Percentiles rank a stretch among this genome's conserved stretches.
phyloP scores from a whole-genome alignment of 2,888 invertebrate genomes.

The Hylaea fasciaria region DNA sequence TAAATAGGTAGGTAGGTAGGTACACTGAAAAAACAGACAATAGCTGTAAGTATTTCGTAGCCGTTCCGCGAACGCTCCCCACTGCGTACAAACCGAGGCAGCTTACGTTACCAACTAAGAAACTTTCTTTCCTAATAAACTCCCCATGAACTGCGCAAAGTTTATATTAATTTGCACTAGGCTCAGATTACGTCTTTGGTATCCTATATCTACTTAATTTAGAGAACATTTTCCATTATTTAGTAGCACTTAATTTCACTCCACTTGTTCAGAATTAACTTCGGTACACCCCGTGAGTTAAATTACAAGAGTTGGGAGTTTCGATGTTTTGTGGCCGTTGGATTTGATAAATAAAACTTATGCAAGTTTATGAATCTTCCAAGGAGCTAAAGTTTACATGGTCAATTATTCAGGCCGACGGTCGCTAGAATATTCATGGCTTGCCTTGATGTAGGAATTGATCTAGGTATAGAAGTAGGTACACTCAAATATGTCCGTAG shows the following conservation, averaged over 20 bases:
- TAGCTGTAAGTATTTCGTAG: background rate
- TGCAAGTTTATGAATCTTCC: constrained; percentile 44
- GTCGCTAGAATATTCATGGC: constrained; percentile 30
- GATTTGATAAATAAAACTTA: constrained; percentile 47
- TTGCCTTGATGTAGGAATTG: constrained; percentile 11
- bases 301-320: constrained; percentile 44
- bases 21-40: too few species aligned
- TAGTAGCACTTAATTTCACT: constrained; percentile 46
- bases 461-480: background rate
- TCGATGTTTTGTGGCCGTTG: constrained; percentile 37
- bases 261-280: constrained; percentile 47
- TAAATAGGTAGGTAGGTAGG: too few species aligned
- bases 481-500: too few species aligned
- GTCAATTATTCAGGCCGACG: constrained; percentile 29
- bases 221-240: constrained; percentile 45
- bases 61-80: constrained; percentile 4
- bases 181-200: constrained; percentile 39
- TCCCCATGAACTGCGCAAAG: constrained; percentile 35
- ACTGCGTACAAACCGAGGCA: constrained; percentile 24
- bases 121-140: constrained; percentile 38
- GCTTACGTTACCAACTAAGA: constrained; percentile 28
- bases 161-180: constrained; percentile 39
- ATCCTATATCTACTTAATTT: constrained; percentile 44
- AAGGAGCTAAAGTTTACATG: constrained; percentile 33
- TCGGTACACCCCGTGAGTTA: constrained; percentile 45